These are phyloP conservation scores for Sebastolobus altivelis DNA, from an alignment of 2,797 vertebrate genomes.

Conservation along the genomic window DNA sequence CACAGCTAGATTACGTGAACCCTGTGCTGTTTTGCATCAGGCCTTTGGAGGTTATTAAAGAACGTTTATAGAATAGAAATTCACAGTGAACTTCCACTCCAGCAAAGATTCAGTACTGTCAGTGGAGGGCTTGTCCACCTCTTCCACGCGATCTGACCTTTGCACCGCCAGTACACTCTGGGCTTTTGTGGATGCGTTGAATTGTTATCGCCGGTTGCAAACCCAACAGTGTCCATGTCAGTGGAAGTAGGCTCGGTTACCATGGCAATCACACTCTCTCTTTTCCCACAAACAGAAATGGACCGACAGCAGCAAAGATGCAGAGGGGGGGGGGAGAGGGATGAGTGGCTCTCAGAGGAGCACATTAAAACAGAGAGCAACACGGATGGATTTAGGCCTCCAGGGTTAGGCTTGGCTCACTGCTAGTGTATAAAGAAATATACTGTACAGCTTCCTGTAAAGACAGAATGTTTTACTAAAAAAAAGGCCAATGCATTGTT, in stretches of 20 bases:
- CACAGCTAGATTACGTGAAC: constrained; percentile 12
- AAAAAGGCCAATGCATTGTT: constrained; percentile 48
- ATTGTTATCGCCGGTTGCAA: constrained; percentile 48
- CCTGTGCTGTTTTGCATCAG: constrained; percentile 1
- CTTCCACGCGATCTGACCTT: constrained; percentile 36
- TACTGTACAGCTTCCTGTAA: constrained; percentile 64
- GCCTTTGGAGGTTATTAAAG: not conserved
- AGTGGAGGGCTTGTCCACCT: constrained; percentile 22
- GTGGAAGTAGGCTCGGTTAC: constrained; percentile 61
- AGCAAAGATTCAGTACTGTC: not conserved
- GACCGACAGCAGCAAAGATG: constrained; percentile 55
- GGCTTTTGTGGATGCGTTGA: constrained; percentile 47
- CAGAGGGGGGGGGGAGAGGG: constrained; percentile 21
- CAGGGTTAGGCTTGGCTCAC: constrained; percentile 65
- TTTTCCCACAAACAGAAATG: constrained; percentile 52
- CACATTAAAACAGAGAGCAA: constrained; percentile 75
- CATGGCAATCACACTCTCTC: constrained; percentile 66
- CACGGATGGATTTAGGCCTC: constrained; percentile 69
- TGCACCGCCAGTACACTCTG: constrained; percentile 25
- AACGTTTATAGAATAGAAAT: constrained; percentile 9
- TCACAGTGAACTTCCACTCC: not conserved
- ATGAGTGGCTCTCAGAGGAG: constrained; percentile 76
- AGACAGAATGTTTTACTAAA: constrained; percentile 48
- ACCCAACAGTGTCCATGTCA: constrained; percentile 37
- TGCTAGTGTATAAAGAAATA: constrained; percentile 68